Base-by-base conservation (phyloP, 1,140 invertebrate genomes). In the Achroia grisella region DNA sequence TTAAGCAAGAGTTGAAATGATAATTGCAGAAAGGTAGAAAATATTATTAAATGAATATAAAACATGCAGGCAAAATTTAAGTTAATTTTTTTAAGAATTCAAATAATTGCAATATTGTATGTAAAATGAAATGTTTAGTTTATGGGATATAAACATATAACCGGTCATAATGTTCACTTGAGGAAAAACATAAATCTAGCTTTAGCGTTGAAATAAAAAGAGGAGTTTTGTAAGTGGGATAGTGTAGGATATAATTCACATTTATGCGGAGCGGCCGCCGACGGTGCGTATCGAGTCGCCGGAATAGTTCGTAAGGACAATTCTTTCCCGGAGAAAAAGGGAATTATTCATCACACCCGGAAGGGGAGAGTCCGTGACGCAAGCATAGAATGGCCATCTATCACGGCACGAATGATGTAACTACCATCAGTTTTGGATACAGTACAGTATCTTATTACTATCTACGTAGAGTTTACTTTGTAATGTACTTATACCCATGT, bases 281-380 rank as follows among this genome's bases (percentile, higher is more conserved):
- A 61, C 72, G 68, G 66, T 71, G 74, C 78, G 78, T 77, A 79
- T 78, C 80, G 76, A 77, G 69, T 71, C 71, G 56, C 65, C 67
- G 63, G 62, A 65, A 69, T 76, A 73, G 70, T 76, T 82, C 68
- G 66, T 73, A 76, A 76, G 71, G 75, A 85, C 78, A 82, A 81
- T 85, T 76, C 78, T 71, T 65, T 69, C 65, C 56, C 67, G 56
- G 62, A 77, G 75, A 75, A 82, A 83, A 82, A 81, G 75, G 69
- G 78, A 82, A 85, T 85, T 85, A 85, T 85, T 85, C 78, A 85
- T 82, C 78, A 76, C 78, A 80, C 80, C 78, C 80, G 80, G 80
- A 85, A 85, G 80, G 80, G 80, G 80, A 82, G 80, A 82, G 77
- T 56, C 76, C 78, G 66, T 82, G 81, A 82, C 78, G 81, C 81